Conservation (phyloP, 2,113 vertebrate genomes). For the Rallus limicola region DNA sequence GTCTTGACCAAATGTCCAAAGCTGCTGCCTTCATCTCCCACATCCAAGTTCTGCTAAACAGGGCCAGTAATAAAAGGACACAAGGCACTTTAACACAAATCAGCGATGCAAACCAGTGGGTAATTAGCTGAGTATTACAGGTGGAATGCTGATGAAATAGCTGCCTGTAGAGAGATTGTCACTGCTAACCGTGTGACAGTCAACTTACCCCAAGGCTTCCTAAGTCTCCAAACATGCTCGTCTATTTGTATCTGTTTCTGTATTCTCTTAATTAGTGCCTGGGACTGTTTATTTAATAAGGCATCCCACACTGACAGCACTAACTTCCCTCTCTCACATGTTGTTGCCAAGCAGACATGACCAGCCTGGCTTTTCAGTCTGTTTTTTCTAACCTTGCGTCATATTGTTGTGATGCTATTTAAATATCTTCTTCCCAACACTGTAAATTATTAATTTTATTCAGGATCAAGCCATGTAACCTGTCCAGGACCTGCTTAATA, state of each 20-base stretch:
- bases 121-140: not conserved
- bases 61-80: not conserved
- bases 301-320: not conserved
- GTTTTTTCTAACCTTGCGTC: not conserved
- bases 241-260: not conserved
- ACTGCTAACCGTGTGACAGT: not conserved
- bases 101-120: not conserved
- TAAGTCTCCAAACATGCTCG: not conserved
- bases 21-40: not conserved
- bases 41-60: not conserved
- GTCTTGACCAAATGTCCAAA: not conserved
- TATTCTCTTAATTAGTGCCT: not conserved
- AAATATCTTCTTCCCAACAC: not conserved
- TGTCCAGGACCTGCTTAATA: constrained; percentile 24
- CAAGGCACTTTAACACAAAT: not conserved
- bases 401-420: not conserved
- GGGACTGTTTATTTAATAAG: constrained; percentile 24
- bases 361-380: constrained; percentile 29
- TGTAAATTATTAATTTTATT: not conserved
- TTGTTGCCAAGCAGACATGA: not conserved
- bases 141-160: not conserved
- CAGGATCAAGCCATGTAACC: constrained; percentile 3
- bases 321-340: not conserved
- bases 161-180: not conserved
- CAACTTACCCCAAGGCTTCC: not conserved